Base-by-base conservation (phyloP, 2,113 vertebrate species). In the Tragelaphus buxtoni region DNA sequence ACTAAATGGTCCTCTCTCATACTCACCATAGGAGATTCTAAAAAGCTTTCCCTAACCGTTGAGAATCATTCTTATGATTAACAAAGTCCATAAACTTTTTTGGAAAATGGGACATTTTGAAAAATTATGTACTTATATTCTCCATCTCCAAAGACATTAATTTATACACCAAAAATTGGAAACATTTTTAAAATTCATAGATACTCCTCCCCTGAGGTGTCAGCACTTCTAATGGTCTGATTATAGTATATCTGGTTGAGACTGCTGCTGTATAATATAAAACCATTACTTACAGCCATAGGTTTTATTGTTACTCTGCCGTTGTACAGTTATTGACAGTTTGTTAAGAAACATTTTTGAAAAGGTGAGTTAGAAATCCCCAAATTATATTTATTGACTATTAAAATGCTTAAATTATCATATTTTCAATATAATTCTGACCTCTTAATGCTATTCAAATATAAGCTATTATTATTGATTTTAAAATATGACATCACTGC, bases 401-500 rank as follows among this genome's bases (percentile, higher is more conserved):
- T 96, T 95, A 81, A 91, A 93, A 80, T 53, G 4, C 49, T 60
- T 83, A 72, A 72, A 49, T 86, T 79, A 90, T 97, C 77, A 72
- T 32, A 13, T 17, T 88, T 58, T 17, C 96, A 92, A 10, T 94
- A 0, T 91, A 84, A 97, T 87, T 92, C 77, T 97, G 91, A 96
- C 81, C 88, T 96, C 76, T 82, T 45, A 88, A 45, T 88, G 30
- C 39, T 95, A 96, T 88, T 28, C 26, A 28, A 3, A 9, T 94
- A 81, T 72, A 95, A 95, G 49, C 86, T 79, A 89, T 91, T 49
- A 95, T 42, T 86, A 97, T 47, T 89, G 30, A 69, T 93, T 91
- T 61, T 91, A 69, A 58, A 90, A 88, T 95, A 35, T 98, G 84
- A 91, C 94, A 93, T 97, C 96, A 97, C 20, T 94, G 65, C 79